Evolutionary conservation across 2,113 vertebrate species (phyloP).

Genomic region (Corythoichthys intestinalis): DNA sequence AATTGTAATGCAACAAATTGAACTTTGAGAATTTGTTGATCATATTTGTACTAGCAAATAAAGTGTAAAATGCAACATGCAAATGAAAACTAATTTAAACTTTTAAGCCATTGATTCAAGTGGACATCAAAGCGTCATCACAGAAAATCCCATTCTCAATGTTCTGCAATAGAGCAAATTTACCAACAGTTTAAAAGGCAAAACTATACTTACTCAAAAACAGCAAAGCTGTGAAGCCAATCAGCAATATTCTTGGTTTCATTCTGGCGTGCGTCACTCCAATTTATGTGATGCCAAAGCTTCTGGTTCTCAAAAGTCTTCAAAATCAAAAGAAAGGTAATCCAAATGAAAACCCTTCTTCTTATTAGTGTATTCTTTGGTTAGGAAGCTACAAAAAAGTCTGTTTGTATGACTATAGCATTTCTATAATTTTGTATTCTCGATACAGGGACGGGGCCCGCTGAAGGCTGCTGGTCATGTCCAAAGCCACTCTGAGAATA

Average conservation of each 20-base stretch:
- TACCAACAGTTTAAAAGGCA: background rate
- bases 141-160: background rate
- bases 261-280: constrained; percentile 54
- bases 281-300: constrained; percentile 13
- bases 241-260: constrained; percentile 54
- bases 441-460: constrained; percentile 37
- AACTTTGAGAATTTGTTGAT: background rate
- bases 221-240: constrained; percentile 40
- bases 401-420: constrained; percentile 35
- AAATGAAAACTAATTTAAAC: background rate
- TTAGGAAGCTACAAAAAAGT: constrained; percentile 15
- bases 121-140: background rate
- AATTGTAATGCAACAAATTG: background rate
- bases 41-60: background rate
- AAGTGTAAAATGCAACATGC: background rate
- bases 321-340: constrained; percentile 23
- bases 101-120: too few relatives aligned
- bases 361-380: constrained; percentile 29
- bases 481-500: constrained; percentile 44
- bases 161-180: background rate
- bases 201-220: constrained; percentile 64
- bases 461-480: constrained; percentile 54
- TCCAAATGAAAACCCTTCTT: constrained; percentile 12
- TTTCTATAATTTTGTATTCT: constrained; percentile 25
- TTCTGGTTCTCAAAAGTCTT: constrained; percentile 5